A percentile compares a stretch with the other conserved stretches of the same genome.
These are phyloP conservation scores for Sciurus vulgaris DNA, from an alignment of 2,797 vertebrate species.

Conservation along the genomic window DNA sequence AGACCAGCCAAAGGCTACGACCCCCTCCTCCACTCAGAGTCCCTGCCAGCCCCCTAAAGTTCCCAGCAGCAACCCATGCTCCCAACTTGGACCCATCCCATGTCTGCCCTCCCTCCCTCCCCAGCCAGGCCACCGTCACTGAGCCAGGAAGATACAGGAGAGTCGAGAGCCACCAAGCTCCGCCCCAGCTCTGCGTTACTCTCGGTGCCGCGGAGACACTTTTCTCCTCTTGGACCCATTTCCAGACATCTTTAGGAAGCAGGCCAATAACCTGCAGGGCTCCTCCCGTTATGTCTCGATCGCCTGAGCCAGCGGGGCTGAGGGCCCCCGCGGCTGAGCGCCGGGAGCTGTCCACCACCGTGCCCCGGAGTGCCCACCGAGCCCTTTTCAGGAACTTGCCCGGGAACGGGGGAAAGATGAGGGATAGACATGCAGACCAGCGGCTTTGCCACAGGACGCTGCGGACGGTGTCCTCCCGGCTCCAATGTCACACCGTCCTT, in stretches of 20 bases:
- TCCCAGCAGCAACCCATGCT: background rate
- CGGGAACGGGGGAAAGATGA: background rate
- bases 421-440: background rate
- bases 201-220: background rate
- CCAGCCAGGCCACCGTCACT: background rate
- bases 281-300: background rate
- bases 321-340: background rate
- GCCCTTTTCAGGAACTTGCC: background rate
- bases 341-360: background rate
- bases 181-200: background rate
- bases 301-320: background rate
- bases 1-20: background rate
- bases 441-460: background rate
- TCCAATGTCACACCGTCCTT: fast-evolving
- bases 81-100: fast-evolving
- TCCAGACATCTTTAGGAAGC: background rate
- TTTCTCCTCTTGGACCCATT: background rate
- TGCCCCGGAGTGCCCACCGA: background rate
- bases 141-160: background rate
- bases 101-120: fast-evolving
- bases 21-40: background rate
- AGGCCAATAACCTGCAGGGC: background rate
- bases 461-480: background rate
- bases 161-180: background rate
- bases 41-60: no score